Base-by-base conservation (phyloP, 2,888 invertebrate genomes). In the Drosophila flavopinicola region DNA sequence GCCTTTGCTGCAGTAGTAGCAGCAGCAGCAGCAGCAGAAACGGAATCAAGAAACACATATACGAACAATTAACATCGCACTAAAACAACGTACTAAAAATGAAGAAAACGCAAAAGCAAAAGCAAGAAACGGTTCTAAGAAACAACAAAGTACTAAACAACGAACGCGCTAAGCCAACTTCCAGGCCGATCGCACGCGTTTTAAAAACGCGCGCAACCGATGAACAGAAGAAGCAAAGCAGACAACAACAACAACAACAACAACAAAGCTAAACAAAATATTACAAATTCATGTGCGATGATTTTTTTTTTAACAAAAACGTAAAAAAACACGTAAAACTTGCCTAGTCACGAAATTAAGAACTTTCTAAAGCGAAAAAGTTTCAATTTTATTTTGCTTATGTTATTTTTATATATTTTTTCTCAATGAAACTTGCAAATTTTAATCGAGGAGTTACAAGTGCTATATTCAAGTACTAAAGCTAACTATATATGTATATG, bases 311-410 rank as follows among this genome's bases (percentile, higher is more conserved):
- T n/a, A n/a, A n/a, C n/a, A n/a, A 4, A 39, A 30, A 38, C 51
- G 17, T 41, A 42, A 48, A 37, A 57, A 45, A 65, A 61, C 63
- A 58, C 61, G 41, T 67, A 44, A 75, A 82, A 79, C 79, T 84
- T 87, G 85, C 86, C 85, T 86, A 86, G 85, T 86, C 85, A 86
- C 86, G 87, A 84, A 68, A 85, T 77, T 66, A 73, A 78, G 69
- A 79, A 85, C 74, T 82, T 75, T 83, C 72, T 59, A 66, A 75
- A 49, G 74, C 75, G 64, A 83, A 78, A 78, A 74, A 53, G 57
- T 56, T 65, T 58, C 57, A 38, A 37, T 57, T 49, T 44, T 65
- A 24, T 42, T 54, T 51, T 63, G 68, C 59, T 49, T 73, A 49
- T 63, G 54, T 59, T 69, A 67, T 70, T 57, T 67, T 60, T 65